Evolutionary conservation across 2,888 invertebrate species (phyloP), one percentile per base, ranked within the genome.

Genomic region (Epinotia nisella): DNA sequence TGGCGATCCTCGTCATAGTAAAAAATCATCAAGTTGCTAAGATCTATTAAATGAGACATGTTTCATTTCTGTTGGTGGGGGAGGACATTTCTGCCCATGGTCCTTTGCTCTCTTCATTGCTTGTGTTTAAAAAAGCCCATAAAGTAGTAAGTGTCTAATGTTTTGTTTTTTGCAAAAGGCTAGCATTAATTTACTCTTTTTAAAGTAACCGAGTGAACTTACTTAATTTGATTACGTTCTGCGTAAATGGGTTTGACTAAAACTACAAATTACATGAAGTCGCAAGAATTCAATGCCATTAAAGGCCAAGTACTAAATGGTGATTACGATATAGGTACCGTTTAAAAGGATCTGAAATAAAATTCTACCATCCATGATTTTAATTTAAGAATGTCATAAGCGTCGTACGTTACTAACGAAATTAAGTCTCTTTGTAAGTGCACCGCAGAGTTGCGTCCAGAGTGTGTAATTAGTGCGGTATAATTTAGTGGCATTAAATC

Each of bases 401-500:
- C 21, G 41, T 21, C 41, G n/a, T 21, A 41, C 21, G 21, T 56
- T 66, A 24, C n/a, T 15, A 2, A 66, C 10, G 15, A n/a, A 21
- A 39, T 21, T 41, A n/a, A 24, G 55, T 19, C 15, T 49, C 39
- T 56, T 66, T 66, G 24, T 41, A 21, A 9, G 9, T n/a, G 41
- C 64, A 35, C 4, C n/a, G 55, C 45, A 41, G 60, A 56, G 58
- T 69, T 73, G 56, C 62, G 73, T 73, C 64, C 74, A 59, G 55
- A 24, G 55, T 60, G 45, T 70, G 65, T 66, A 70, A 70, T 70
- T 70, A 74, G 70, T 74, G 73, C 83, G 77, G 87, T 92, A 83
- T 91, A 93, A 92, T 93, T 93, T 90, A 83, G 88, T 77, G 83
- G 82, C 85, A 92, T 92, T 92, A 91, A 82, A 77, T 80, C 79